Percentiles rank a stretch among this genome's conserved stretches.
These are phyloP conservation scores for Agapornis roseicollis DNA, from an alignment of 2,113 vertebrate genomes.

Conservation along the genomic window DNA sequence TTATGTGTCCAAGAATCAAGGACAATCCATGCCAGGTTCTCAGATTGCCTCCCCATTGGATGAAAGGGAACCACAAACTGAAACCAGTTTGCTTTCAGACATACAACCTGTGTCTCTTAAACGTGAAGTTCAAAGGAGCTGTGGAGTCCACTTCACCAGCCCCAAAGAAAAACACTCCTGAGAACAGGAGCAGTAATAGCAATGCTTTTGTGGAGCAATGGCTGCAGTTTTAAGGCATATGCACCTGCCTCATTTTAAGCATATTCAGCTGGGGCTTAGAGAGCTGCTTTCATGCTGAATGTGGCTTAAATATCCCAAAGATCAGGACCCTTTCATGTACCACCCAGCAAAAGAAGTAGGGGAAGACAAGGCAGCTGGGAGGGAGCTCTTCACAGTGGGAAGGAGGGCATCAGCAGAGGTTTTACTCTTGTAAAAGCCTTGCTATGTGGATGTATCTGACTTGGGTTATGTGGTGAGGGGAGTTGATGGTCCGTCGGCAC, in stretches of 20 bases:
- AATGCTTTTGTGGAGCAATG: not conserved
- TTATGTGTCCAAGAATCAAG: not conserved
- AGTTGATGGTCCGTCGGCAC: not conserved
- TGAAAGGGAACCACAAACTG: slow-evolving; percentile 26
- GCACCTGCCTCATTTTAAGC: not conserved
- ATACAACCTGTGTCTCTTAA: not conserved
- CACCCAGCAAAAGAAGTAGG: fast-evolving
- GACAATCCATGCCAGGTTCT: slow-evolving; percentile 1
- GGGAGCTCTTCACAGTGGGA: not conserved
- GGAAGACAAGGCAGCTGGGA: not conserved
- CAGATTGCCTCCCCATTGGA: slow-evolving; percentile 6
- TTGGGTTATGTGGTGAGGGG: not conserved
- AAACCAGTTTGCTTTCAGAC: slow-evolving; percentile 19
- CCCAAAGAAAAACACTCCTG: not conserved
- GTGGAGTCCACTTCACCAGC: not conserved
- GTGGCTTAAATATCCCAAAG: not conserved
- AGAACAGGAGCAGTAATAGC: not conserved
- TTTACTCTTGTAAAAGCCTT: fast-evolving
- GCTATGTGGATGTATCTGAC: not conserved
- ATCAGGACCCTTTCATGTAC: not conserved
- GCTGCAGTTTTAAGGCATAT: not conserved
- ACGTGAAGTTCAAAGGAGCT: not conserved
- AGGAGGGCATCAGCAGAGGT: no score
- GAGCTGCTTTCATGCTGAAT: fast-evolving
- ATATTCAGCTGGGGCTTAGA: not conserved